Percentiles rank a stretch among this genome's conserved stretches.
phyloP scores from a whole-genome alignment of 2,113 vertebrate species.

The Naja naja region DNA sequence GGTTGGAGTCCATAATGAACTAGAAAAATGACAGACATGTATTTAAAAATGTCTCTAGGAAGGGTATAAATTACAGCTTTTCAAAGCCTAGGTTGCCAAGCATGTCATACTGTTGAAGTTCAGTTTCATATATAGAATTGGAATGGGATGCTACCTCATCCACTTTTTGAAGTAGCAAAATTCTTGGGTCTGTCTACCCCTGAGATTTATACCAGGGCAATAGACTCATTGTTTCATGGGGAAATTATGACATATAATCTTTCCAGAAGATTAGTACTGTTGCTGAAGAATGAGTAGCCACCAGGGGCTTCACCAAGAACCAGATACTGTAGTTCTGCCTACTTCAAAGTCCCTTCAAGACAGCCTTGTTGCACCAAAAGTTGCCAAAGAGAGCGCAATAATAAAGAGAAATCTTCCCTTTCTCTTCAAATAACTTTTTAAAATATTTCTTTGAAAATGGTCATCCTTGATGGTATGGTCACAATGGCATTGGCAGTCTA shows the following conservation, averaged over 20 bases:
- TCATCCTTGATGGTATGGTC: not conserved
- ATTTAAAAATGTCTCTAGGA: not conserved
- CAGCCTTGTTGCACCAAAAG: not conserved
- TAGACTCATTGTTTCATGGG: not conserved
- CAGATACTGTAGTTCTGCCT: not conserved
- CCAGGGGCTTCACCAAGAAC: not conserved
- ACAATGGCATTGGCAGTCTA: not conserved
- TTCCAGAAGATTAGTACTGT: not conserved
- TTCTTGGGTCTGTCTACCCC: not conserved
- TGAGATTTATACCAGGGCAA: not conserved
- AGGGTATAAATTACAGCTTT: not conserved
- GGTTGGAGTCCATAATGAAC: not conserved
- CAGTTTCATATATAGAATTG: not conserved
- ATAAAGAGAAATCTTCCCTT: not conserved
- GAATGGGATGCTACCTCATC: not conserved
- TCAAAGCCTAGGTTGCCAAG: not conserved
- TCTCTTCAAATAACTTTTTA: not conserved
- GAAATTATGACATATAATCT: not conserved
- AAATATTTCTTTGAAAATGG: not conserved
- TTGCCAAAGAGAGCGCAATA: not conserved
- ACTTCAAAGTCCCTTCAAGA: not conserved
- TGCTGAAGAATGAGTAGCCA: not conserved
- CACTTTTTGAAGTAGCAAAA: not conserved
- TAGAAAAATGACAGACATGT: not conserved
- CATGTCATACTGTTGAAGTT: not conserved